These are phyloP conservation scores for Tribolium freemani DNA, from an alignment of 2,888 invertebrate species.

Conservation along the genomic window DNA sequence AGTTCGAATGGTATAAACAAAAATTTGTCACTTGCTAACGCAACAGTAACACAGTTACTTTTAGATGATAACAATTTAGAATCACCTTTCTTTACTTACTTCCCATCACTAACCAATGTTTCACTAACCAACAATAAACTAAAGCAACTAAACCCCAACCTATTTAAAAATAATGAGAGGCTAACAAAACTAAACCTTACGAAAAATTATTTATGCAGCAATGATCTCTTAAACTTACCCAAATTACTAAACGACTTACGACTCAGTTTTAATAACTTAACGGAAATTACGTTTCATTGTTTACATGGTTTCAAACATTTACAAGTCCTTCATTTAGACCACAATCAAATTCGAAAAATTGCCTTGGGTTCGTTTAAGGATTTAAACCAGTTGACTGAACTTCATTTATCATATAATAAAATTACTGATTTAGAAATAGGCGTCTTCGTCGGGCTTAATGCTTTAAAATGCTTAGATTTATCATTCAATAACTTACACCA, in stretches of 20 bases:
- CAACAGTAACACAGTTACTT: background rate
- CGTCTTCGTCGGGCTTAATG: slow-evolving; percentile 1
- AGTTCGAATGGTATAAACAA: background rate
- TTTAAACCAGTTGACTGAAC: background rate
- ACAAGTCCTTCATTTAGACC: background rate
- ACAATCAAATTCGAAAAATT: slow-evolving; percentile 12
- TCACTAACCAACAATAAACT: slow-evolving; percentile 5
- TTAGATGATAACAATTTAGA: slow-evolving; percentile 1
- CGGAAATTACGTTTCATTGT: background rate
- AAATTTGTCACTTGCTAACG: background rate
- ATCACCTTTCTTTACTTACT: too few species aligned
- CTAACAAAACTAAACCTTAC: background rate
- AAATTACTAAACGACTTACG: slow-evolving; percentile 3
- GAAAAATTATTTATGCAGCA: background rate
- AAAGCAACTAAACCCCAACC: background rate
- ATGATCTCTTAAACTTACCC: background rate
- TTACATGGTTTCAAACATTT: background rate
- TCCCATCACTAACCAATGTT: background rate
- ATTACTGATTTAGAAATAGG: slow-evolving; percentile 6
- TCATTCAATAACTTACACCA: background rate
- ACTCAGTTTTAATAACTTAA: slow-evolving; percentile 13
- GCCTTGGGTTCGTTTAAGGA: slow-evolving; percentile 8
- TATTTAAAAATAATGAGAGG: background rate
- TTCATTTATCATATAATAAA: slow-evolving; percentile 24
- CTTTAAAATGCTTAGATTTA: background rate